Conservation (phyloP, 2,888 invertebrate genomes). For the Aphidoletes aphidimyza region DNA sequence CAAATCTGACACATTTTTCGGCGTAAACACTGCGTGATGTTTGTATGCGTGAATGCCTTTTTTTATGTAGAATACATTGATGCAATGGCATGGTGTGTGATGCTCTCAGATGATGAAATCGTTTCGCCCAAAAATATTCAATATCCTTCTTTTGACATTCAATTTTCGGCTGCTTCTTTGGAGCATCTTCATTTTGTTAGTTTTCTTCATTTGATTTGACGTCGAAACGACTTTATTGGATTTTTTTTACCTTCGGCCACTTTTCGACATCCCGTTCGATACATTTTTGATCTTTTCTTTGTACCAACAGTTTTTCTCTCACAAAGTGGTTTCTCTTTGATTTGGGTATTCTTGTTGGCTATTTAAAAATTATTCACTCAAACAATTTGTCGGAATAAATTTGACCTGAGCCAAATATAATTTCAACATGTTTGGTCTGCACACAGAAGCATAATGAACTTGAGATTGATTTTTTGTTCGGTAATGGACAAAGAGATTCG, state of each 20-base stretch:
- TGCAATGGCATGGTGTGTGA: neutral
- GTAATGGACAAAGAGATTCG: neutral
- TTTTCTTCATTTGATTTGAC: conserved; percentile 28
- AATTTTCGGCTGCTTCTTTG: neutral
- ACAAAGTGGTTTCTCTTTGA: too few relatives aligned
- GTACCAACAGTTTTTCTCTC: neutral
- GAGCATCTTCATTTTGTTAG: neutral
- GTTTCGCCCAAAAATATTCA: neutral
- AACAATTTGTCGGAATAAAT: neutral
- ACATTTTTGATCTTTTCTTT: neutral
- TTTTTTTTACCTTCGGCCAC: neutral
- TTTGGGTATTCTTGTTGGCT: neutral
- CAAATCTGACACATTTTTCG: conserved; percentile 12
- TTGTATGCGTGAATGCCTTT: neutral
- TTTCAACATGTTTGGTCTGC: neutral
- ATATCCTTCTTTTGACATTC: conserved; percentile 30
- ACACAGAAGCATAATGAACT: neutral
- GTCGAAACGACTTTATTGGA: neutral
- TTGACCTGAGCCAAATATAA: neutral
- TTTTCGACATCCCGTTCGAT: neutral
- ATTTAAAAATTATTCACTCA: neutral
- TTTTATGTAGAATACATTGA: neutral
- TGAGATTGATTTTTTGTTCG: neutral
- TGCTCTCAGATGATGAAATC: too few relatives aligned
- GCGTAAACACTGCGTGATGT: neutral